Evolutionary conservation across 2,888 invertebrate species (phyloP).

Genomic region (Acheta domesticus): DNA sequence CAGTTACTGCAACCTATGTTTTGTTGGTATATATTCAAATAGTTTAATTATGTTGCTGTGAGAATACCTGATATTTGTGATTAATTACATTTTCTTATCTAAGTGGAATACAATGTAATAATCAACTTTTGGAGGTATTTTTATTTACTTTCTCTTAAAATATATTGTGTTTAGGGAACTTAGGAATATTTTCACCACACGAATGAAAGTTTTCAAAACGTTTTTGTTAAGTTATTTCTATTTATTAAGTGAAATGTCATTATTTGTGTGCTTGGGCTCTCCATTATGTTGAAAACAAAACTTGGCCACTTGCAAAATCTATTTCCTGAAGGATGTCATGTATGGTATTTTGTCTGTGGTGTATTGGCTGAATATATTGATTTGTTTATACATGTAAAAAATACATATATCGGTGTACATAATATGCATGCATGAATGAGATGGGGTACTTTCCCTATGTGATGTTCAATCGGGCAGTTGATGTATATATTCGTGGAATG

Average conservation of each 20-base stretch:
- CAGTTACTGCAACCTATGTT: background rate
- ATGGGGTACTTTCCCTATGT: background rate
- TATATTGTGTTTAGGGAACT: background rate
- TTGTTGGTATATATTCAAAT: background rate
- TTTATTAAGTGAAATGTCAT: background rate
- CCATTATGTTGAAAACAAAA: background rate
- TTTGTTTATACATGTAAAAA: slow-evolving; percentile 1
- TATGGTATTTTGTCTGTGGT: background rate
- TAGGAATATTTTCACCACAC: background rate
- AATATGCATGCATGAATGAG: slow-evolving; percentile 6
- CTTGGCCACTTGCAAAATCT: background rate
- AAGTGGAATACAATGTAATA: background rate
- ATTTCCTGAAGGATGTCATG: background rate
- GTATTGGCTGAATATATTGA: background rate
- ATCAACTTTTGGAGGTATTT: background rate
- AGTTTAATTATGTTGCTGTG: background rate
- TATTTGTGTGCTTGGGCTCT: slow-evolving; percentile 4
- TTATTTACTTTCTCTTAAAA: background rate
- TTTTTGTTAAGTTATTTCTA: background rate
- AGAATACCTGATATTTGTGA: background rate
- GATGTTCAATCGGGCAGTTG: background rate
- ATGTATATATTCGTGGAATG: background rate
- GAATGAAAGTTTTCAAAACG: background rate
- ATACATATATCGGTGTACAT: background rate
- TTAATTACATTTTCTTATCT: background rate